Evolutionary conservation across 2,888 invertebrate genomes (phyloP), one percentile per base, ranked within the genome.

Genomic region (Neelides folsomi): DNA sequence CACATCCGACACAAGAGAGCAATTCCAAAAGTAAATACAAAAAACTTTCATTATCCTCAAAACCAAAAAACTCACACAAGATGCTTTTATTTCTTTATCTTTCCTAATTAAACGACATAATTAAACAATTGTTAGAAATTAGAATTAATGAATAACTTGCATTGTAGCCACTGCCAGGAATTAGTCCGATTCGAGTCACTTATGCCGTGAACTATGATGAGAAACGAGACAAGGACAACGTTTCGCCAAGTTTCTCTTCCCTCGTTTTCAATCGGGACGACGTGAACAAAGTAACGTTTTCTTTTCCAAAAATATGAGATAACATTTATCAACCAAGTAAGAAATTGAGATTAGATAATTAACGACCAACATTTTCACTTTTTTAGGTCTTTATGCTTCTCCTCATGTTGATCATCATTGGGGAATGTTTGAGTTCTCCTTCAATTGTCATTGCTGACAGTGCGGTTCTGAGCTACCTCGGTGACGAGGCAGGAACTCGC

Each of bases 341-440:
- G n/a, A n/a, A n/a, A n/a, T n/a, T n/a, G n/a, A n/a, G n/a, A n/a
- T n/a, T n/a, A n/a, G n/a, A n/a, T n/a, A n/a, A n/a, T n/a, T n/a
- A n/a, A n/a, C n/a, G n/a, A n/a, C n/a, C n/a, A n/a, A 12, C 12
- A 10, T 36, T 9, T 37, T 47, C n/a, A n/a, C n/a, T 45, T 34
- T 41, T 51, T 1, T 34, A 58, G 73, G 89, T 92, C 0, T 98
- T 98, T 76, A 90, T 97, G 72, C 77, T 97, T 37, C 76, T 98
- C 39, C 75, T 97, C 49, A 75, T 98, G 43, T 77, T 98, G 49
- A 88, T 98, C 12, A 81, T 94, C 27, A 84, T 97, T 51, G 97
- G 97, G 0, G 98, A 98, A 73, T 97, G 97, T 75, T 94, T 97
- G 73, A 86, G 88, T 66, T 90, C 94, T 0, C 95, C 95, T 0